Base-by-base conservation (phyloP, 2,888 invertebrate species). In the Phrixothrix hirtus region DNA sequence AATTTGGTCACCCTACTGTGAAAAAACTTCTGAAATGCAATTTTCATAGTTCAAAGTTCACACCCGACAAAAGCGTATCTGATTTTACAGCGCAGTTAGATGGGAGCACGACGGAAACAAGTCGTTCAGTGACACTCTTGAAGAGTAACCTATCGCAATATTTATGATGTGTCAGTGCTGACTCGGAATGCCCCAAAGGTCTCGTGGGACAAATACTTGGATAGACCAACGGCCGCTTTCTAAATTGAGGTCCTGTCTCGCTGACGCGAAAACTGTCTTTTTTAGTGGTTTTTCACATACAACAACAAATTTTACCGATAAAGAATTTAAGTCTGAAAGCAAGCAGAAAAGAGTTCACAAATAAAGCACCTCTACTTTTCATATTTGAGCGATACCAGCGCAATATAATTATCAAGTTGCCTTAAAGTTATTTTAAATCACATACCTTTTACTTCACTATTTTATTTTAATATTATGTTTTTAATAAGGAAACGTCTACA, bases 161-260 rank as follows among this genome's bases (percentile, higher is more conserved):
- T 61, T 61, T 61, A 61, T 61, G 61, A 61, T 59, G 59, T 61
- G 61, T 61, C 57, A 57, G 60, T 53, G 54, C 45, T 50, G 46
- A 46, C 49, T 48, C 44, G 49, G 39, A 34, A 43, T 37, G 49
- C 38, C 49, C 45, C 37, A 48, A 42, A 45, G 44, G 45, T 54
- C 58, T 56, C 60, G 26, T 13, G 52, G 56, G 60, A 51, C 48
- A 44, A 49, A 48, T 54, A 54, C 38, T 44, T 44, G 38, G 48
- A 44, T 48, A 49, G 54, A 27, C 53, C 54, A 54, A 54, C 54
- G 54, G 54, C 39, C 54, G 48, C 34, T 48, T 34, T 35, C 43
- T 54, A 54, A 54, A 54, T 54, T 54, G 54, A 34, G 54, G 48
- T 54, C 42, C 48, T 35, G 44, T 58, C 58, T 58, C 55, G 58